Evolutionary conservation across 2,888 invertebrate genomes (phyloP), one percentile per base, ranked within the genome.

Genomic region (Prosapia bicincta): DNA sequence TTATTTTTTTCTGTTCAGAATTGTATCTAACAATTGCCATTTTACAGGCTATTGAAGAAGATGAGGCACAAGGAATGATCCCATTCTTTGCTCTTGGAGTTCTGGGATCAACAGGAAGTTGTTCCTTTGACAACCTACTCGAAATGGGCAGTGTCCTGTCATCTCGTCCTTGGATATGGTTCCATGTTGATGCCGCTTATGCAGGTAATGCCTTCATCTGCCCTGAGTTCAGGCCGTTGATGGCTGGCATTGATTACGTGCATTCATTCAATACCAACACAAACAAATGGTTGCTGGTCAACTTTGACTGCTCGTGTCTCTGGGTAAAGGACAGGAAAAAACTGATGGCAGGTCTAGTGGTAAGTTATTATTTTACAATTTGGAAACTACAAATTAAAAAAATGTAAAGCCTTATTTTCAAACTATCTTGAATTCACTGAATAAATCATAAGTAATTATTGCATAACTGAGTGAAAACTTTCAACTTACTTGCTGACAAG

Each of bases 241-340:
- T 90, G 82, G 86, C 87, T 3, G 92, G 92, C 0, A 86, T 92
- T 28, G 90, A 94, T 85, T 90, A 91, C 83, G 95, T 93, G 0
- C 92, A 93, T 83, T 95, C 95, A 0, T 93, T 96, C 85, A 95
- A 95, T 83, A 93, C 93, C 10, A 96, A 96, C 83, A 93, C 96
- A 0, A 95, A 95, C 84, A 96, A 96, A 85, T 93, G 95, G 91
- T 86, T 96, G 83, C 86, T 96, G 75, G 92, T 93, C 3, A 93
- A 93, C 84, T 95, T 94, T 80, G 96, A 96, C 83, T 94, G 94
- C 80, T 93, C 95, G 0, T 90, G 93, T 23, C 87, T 96, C 83
- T 96, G 96, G 96, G 94, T 91, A 70, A 89, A 87, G 70, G 92
- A 95, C 83, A 88, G 92, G 65, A 91, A 92, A 82, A 89, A 90